Conservation (phyloP, 2,797 vertebrate species). For the Novumbra hubbsi region DNA sequence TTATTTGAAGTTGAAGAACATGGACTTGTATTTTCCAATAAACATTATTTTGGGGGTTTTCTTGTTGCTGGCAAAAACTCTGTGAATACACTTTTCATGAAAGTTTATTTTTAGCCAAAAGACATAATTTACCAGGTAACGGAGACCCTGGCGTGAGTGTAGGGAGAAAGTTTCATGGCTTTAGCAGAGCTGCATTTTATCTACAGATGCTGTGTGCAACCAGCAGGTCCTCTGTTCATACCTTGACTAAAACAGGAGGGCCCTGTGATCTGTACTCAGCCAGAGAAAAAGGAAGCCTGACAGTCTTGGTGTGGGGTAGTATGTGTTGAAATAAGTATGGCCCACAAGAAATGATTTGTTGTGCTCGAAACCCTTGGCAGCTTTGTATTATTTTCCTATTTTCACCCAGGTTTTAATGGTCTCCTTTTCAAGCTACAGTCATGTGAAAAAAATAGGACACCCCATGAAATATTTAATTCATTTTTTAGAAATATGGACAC, state of each 20-base stretch:
- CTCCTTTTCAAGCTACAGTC: conserved; percentile 29
- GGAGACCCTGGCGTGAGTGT: neutral
- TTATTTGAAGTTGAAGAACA: too few relatives aligned
- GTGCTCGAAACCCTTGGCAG: conserved; percentile 32
- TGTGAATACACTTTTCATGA: too few relatives aligned
- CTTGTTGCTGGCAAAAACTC: too few relatives aligned
- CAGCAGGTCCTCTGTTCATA: conserved; percentile 53
- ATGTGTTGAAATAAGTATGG: conserved; percentile 49
- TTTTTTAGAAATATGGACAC: too few relatives aligned
- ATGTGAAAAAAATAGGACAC: too few relatives aligned
- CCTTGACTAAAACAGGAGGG: conserved; percentile 48
- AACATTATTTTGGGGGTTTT: too few relatives aligned
- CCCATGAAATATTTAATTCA: too few relatives aligned
- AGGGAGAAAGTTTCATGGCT: conserved; percentile 29
- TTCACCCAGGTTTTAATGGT: conserved; percentile 33
- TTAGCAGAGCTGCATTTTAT: conserved; percentile 39
- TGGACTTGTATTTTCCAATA: too few relatives aligned
- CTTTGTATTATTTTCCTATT: conserved; percentile 35
- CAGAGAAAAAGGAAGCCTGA: conserved; percentile 19
- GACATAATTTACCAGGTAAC: too few relatives aligned
- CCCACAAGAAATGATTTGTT: conserved; percentile 47
- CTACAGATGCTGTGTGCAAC: conserved; percentile 40
- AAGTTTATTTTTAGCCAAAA: too few relatives aligned
- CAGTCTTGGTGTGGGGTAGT: conserved; percentile 30
- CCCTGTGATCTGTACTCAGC: conserved; percentile 29